Conservation (phyloP, 2,113 vertebrate species). For the Kryptolebias marmoratus region DNA sequence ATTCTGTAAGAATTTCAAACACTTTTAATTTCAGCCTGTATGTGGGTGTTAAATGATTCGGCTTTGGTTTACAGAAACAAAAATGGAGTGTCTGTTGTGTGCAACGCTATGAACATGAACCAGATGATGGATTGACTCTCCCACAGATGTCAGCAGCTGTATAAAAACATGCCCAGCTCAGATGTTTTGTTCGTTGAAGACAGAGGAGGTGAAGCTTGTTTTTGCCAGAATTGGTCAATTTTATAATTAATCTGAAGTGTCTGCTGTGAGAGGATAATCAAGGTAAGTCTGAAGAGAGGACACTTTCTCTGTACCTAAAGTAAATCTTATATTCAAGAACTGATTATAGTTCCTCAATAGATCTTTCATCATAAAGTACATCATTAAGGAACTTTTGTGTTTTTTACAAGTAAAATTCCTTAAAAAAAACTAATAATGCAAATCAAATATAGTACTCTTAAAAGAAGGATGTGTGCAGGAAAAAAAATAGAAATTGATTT, state of each 20-base stretch:
- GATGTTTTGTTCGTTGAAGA: background rate
- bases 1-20: constrained; percentile 21
- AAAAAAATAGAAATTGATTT: too few species aligned
- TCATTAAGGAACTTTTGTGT: too few species aligned
- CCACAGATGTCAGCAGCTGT: constrained; percentile 28
- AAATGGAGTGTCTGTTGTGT: constrained; percentile 1
- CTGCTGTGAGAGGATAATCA: constrained; percentile 4
- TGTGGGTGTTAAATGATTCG: constrained; percentile 24
- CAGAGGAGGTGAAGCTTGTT: constrained; percentile 3
- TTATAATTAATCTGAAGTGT: constrained; percentile 5
- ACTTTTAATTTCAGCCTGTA: constrained; percentile 40
- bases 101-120: background rate
- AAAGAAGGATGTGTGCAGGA: too few species aligned
- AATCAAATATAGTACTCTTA: too few species aligned
- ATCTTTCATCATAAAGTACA: too few species aligned
- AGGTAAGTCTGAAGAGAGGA: constrained; percentile 31
- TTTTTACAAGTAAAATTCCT: too few species aligned
- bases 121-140: constrained; percentile 15
- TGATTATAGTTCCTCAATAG: too few species aligned
- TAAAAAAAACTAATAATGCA: too few species aligned
- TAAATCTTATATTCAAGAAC: too few species aligned
- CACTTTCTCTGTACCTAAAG: too few species aligned
- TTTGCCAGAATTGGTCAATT: background rate
- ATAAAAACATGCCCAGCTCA: constrained; percentile 41
- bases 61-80: constrained; percentile 9